Evolutionary conservation across 2,888 invertebrate species (phyloP).

Genomic region (Eristalinus sepulchralis): DNA sequence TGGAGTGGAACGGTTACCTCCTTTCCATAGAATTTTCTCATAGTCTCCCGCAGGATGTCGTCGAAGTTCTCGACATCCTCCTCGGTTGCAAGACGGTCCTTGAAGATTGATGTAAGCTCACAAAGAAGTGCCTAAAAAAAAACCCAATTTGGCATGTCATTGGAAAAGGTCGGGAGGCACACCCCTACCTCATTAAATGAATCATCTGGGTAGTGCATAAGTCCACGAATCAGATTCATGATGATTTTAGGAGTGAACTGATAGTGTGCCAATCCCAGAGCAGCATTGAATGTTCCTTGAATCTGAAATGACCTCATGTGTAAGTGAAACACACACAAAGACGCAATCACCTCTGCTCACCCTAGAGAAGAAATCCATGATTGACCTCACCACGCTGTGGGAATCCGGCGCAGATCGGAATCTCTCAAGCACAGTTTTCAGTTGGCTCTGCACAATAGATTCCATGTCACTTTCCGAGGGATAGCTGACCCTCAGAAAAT

Average conservation of each 20-base stretch:
- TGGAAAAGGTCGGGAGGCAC: too few species aligned
- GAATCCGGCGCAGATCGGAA: slow-evolving; percentile 75
- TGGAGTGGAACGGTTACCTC: slow-evolving; percentile 73
- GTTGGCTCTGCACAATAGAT: slow-evolving; percentile 77
- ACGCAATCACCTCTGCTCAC: slow-evolving; percentile 74
- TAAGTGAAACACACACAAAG: not conserved
- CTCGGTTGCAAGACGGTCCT: slow-evolving; percentile 86
- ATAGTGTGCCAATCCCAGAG: slow-evolving; percentile 77
- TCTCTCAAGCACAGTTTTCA: slow-evolving; percentile 75
- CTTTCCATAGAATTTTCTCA: slow-evolving; percentile 79
- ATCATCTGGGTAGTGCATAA: slow-evolving; percentile 77
- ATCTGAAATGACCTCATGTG: slow-evolving; percentile 73
- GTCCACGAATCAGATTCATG: slow-evolving; percentile 77
- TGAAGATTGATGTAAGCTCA: slow-evolving; percentile 89
- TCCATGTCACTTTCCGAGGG: slow-evolving; percentile 79
- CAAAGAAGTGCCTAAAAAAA: slow-evolving; percentile 85
- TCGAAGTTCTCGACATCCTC: slow-evolving; percentile 86
- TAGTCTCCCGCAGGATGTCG: slow-evolving; percentile 83
- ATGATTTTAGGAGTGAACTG: slow-evolving; percentile 80
- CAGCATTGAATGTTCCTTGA: slow-evolving; percentile 75
- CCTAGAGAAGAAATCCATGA: slow-evolving; percentile 79
- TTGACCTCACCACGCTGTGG: slow-evolving; percentile 76
- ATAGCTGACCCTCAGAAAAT: slow-evolving; percentile 77
- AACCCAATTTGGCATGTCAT: not conserved
- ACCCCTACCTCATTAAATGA: slow-evolving; percentile 78